Evolutionary conservation across 1,140 invertebrate species (phyloP), one percentile per base, ranked within the genome.

Genomic region (Chironomus tepperi): DNA sequence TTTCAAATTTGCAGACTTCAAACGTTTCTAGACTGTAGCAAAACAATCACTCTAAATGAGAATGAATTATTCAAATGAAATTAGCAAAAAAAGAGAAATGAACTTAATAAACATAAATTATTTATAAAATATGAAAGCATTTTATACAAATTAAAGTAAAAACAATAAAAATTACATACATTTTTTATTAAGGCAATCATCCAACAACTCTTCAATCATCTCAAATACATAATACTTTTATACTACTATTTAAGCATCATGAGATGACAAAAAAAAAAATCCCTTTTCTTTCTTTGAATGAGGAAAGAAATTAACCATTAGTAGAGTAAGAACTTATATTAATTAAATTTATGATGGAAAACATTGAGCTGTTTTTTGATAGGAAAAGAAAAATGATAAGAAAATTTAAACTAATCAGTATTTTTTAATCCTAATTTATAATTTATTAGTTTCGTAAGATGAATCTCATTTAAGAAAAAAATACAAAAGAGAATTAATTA

Each of bases 321-420:
- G 47, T n/a, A 57, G 12, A 57, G 15, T 12, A 15, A 57, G 12
- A 15, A 57, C 47, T 34, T 34, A 57, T 57, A 57, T 57, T 57
- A 12, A 57, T 57, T 34, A n/a, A n/a, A 57, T 57, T 57, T 57
- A 57, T n/a, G 15, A 57, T n/a, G 47, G 47, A 12, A 57, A 57
- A 57, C 47, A n/a, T 57, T 12, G 47, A 57, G 47, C 47, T 57
- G 47, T 57, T 57, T 47, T 57, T 57, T 57, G 47, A 57, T 57
- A 57, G 47, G 47, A 57, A 57, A 57, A 57, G 12, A 57, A n/a
- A 34, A 57, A 57, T 57, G 47, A 57, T 12, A 57, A 57, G 12
- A 57, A 57, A n/a, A 57, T 57, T 57, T 57, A 57, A 57, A 57
- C 8, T 57, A 57, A 57, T 57, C 47, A 57, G 47, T 57, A 57